Percentiles rank a stretch among this genome's conserved stretches.
These are phyloP conservation scores for Magallana nippona DNA, from an alignment of 2,888 invertebrate species.

Conservation along the genomic window DNA sequence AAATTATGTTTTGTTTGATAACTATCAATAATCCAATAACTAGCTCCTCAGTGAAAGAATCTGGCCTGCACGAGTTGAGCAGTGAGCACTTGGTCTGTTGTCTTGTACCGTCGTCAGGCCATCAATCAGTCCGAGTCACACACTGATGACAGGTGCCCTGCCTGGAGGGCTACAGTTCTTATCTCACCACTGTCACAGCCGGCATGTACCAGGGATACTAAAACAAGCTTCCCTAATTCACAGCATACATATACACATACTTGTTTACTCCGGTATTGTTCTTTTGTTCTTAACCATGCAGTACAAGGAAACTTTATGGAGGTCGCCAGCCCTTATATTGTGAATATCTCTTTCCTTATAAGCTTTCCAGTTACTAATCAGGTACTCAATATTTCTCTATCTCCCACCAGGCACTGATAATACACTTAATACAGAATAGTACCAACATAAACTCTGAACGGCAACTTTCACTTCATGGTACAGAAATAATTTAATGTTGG, in stretches of 20 bases:
- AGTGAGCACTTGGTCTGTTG: constrained; percentile 7
- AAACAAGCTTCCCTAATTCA: constrained; percentile 31
- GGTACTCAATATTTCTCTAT: too few relatives aligned
- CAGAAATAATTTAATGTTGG: constrained; percentile 5
- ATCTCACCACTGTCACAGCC: constrained; percentile 27
- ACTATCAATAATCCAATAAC: constrained; percentile 24
- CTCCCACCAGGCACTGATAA: background rate
- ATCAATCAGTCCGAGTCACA: background rate
- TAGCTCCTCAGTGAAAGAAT: background rate
- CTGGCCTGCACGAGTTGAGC: background rate
- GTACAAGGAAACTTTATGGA: background rate
- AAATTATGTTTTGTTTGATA: constrained; percentile 22
- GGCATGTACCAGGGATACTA: constrained; percentile 28
- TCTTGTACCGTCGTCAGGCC: constrained; percentile 8
- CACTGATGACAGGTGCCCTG: constrained; percentile 19
- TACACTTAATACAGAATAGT: background rate
- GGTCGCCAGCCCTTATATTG: background rate
- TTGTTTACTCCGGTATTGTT: background rate
- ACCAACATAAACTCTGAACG: background rate
- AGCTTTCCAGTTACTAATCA: too few relatives aligned
- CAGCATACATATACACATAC: background rate
- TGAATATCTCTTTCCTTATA: background rate
- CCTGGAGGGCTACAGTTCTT: constrained; percentile 2
- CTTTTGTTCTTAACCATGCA: background rate
- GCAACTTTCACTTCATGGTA: constrained; percentile 20